Evolutionary conservation across 2,888 invertebrate genomes (phyloP).

Genomic region (Linnaemya vulpina): DNA sequence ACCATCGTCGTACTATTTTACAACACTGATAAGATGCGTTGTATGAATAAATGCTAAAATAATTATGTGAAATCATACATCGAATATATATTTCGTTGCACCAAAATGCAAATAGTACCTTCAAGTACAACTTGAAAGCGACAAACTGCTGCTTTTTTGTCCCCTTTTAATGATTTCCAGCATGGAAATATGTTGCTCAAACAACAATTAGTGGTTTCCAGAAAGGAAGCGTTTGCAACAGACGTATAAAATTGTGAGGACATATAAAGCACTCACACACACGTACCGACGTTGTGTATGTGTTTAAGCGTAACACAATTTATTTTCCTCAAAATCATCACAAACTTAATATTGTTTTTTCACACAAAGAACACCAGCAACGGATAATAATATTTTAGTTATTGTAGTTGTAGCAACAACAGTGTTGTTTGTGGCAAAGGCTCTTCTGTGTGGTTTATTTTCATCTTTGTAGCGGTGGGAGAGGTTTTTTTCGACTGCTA

Average conservation of each 20-base stretch:
- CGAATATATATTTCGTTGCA: too few relatives aligned
- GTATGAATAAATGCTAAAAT: too few relatives aligned
- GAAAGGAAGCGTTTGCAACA: neutral
- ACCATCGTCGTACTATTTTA: too few relatives aligned
- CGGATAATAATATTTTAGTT: neutral
- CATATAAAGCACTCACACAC: neutral
- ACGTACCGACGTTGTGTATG: neutral
- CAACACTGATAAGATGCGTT: too few relatives aligned
- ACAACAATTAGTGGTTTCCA: conserved; percentile 32
- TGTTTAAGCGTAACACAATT: conserved; percentile 57
- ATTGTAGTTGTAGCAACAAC: conserved; percentile 10
- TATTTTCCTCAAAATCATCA: conserved; percentile 34
- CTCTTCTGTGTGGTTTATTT: conserved; percentile 23
- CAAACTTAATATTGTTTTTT: conserved; percentile 6
- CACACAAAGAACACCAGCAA: conserved; percentile 20
- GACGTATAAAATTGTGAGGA: neutral
- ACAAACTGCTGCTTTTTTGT: neutral
- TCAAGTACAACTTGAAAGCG: neutral
- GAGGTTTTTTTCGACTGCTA: neutral
- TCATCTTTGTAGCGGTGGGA: neutral
- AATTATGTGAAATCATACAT: too few relatives aligned
- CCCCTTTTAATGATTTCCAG: neutral
- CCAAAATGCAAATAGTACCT: neutral
- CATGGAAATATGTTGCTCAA: conserved; percentile 3
- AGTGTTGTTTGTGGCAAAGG: conserved; percentile 28